Conservation (phyloP, 2,888 invertebrate species). For the Iphiclides podalirius region DNA sequence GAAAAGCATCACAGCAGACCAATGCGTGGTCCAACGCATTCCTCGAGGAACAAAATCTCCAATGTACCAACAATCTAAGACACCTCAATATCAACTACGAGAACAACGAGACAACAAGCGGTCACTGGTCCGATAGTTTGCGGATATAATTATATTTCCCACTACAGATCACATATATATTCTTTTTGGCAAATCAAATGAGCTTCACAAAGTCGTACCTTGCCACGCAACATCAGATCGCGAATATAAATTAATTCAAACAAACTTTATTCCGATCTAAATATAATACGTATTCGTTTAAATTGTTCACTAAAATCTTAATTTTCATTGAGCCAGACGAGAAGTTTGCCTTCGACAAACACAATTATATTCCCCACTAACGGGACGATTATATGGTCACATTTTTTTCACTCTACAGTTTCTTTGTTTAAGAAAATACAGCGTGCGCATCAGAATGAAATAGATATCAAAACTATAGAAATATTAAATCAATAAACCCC, state of each 20-base stretch:
- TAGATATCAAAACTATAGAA: conserved; percentile 11
- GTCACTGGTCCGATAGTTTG: conserved; percentile 70
- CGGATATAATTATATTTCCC: conserved; percentile 48
- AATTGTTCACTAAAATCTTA: neutral
- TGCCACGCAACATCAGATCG: conserved; percentile 18
- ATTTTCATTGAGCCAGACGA: neutral
- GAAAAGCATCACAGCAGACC: conserved; percentile 8
- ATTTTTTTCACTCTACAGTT: conserved; percentile 1
- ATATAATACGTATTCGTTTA: neutral
- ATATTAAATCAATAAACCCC: conserved; percentile 29
- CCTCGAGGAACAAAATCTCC: conserved; percentile 3
- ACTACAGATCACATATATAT: conserved; percentile 69
- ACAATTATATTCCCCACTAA: neutral
- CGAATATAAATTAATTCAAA: conserved; percentile 7
- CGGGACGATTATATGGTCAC: neutral
- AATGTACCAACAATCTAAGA: conserved; percentile 74
- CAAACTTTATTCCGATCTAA: neutral
- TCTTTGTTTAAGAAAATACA: neutral
- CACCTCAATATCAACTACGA: conserved; percentile 66
- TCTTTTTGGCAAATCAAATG: conserved; percentile 70
- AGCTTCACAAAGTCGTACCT: conserved; percentile 45
- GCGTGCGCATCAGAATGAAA: conserved; percentile 9
- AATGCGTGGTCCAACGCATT: conserved; percentile 18
- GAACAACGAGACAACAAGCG: conserved; percentile 68
- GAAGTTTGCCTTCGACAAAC: neutral